These are phyloP conservation scores for Colistium nudipinnis DNA, from an alignment of 2,113 vertebrate species.

Conservation along the genomic window DNA sequence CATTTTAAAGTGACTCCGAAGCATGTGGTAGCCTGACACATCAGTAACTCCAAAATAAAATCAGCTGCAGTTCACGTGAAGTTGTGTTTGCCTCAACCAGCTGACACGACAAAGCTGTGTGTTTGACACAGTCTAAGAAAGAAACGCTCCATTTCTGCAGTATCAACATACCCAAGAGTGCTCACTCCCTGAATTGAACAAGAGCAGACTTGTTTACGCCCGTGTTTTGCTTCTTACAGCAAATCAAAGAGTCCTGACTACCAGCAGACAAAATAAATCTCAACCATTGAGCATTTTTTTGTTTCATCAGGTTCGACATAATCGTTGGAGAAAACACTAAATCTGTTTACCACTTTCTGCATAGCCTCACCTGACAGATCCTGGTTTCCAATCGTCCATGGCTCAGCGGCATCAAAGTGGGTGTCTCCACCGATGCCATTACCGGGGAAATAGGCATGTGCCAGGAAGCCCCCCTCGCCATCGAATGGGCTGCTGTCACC, in stretches of 20 bases:
- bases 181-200: neutral
- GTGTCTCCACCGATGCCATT: slow-evolving; percentile 92
- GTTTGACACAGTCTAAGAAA: slow-evolving; percentile 26
- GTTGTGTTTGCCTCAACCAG: slow-evolving; percentile 30
- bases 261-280: slow-evolving; percentile 1
- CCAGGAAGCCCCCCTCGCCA: slow-evolving; percentile 92
- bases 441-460: slow-evolving; percentile 92
- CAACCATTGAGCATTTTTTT: slow-evolving; percentile 4
- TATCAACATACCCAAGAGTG: neutral
- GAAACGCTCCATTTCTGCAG: slow-evolving; percentile 24
- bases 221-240: slow-evolving; percentile 8
- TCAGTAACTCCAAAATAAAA: slow-evolving; percentile 25
- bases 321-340: neutral
- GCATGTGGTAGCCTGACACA: neutral
- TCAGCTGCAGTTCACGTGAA: slow-evolving; percentile 18
- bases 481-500: slow-evolving; percentile 93
- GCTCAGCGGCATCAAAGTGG: slow-evolving; percentile 91
- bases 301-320: slow-evolving; percentile 27
- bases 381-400: slow-evolving; percentile 88
- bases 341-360: neutral
- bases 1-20: slow-evolving; percentile 41
- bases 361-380: slow-evolving; percentile 85
- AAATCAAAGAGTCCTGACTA: slow-evolving; percentile 6
- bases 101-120: slow-evolving; percentile 15
- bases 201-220: slow-evolving; percentile 37